Evolutionary conservation across 2,797 vertebrate genomes (phyloP), one percentile per base, ranked within the genome.

Genomic region (Craterocephalus amniculus): DNA sequence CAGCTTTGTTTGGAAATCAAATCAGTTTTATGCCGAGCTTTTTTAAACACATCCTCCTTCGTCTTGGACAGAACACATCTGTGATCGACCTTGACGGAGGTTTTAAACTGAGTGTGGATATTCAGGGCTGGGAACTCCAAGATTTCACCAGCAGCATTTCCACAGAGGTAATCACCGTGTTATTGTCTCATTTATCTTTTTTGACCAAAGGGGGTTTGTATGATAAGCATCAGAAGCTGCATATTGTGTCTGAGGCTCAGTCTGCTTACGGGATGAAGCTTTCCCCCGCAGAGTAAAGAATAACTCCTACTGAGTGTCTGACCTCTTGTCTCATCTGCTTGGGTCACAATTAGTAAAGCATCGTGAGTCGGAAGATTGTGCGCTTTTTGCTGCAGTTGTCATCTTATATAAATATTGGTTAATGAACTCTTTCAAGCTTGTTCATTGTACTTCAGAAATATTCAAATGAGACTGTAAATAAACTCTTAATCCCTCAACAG

Each of bases 311-410:
- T 67, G 74, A 66, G 16, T 18, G 38, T 43, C 38, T 43, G 38
- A 43, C 14, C 59, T 58, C 38, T 36, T 40, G 11, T 73, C 36
- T 59, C 43, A 70, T 48, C 73, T 58, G 57, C 26, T 64, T 59
- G 45, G n/a, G 26, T 66, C 32, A 35, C 48, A 67, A 63, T 70
- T 35, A 70, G 58, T 32, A 2, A 18, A 51, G 40, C 10, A 14
- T 60, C 63, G 16, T 38, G 22, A 51, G 4, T 34, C 26, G 40
- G 18, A 51, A 24, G 20, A 8, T 35, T 56, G 13, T 49, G 34
- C 27, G 27, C 26, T 63, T 68, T 35, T 14, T 38, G 43, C 43
- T 36, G 55, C 32, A 29, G 67, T 31, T 70, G 12, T 62, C 62
- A 6, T 58, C 16, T 32, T 32, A 27, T 26, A 26, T 48, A 3